Evolutionary conservation across 2,113 vertebrate genomes (phyloP).

Genomic region (Xenopus laevis): DNA sequence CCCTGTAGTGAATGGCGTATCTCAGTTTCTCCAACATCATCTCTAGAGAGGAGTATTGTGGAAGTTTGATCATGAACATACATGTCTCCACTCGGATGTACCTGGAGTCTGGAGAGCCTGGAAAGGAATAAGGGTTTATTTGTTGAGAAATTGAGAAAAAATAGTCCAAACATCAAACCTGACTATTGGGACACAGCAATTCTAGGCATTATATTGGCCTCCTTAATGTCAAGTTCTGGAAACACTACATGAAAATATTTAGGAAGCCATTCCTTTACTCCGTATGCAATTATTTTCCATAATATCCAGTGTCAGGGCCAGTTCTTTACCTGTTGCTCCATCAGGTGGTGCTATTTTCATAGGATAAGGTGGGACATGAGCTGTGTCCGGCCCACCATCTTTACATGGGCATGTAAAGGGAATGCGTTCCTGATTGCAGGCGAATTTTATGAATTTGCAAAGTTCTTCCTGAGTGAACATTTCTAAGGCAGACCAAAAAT

Average conservation of each 20-base stretch:
- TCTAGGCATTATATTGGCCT: too few relatives aligned
- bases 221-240: too few relatives aligned
- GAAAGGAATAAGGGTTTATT: neutral
- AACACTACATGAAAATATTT: too few relatives aligned
- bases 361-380: slow-evolving; percentile 93
- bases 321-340: slow-evolving; percentile 78
- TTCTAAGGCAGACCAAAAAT: slow-evolving; percentile 93
- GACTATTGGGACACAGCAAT: too few relatives aligned
- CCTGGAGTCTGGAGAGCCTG: slow-evolving; percentile 87
- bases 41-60: slow-evolving; percentile 91
- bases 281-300: too few relatives aligned
- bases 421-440: slow-evolving; percentile 96
- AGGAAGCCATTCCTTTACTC: too few relatives aligned
- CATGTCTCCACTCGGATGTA: slow-evolving; percentile 97
- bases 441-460: slow-evolving; percentile 97
- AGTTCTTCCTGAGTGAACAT: slow-evolving; percentile 97
- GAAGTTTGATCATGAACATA: slow-evolving; percentile 99
- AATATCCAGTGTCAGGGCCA: too few relatives aligned
- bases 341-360: slow-evolving; percentile 98
- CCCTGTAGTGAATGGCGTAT: slow-evolving; percentile 94
- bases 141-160: too few relatives aligned
- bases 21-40: slow-evolving; percentile 95
- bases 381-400: slow-evolving; percentile 90
- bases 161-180: too few relatives aligned
- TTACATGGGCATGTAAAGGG: slow-evolving; percentile 97